A percentile compares a stretch with the other conserved stretches of the same genome.
phyloP scores from a whole-genome alignment of 64 coral and sea anemone genomes.

The Astreopora myriophthalma region DNA sequence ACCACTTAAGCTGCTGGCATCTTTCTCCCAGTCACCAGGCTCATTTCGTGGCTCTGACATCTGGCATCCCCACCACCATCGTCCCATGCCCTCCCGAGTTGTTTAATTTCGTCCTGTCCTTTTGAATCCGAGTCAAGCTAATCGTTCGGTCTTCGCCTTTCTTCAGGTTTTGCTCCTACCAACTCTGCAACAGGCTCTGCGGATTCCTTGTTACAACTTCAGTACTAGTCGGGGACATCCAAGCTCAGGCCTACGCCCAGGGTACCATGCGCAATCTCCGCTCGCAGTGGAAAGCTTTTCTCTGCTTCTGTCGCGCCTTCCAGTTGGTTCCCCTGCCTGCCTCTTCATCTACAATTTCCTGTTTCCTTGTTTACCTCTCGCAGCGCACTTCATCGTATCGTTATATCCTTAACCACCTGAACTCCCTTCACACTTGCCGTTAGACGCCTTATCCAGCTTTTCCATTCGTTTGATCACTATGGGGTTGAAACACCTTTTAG shows the following conservation, averaged over 20 bases:
- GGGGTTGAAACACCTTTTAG: not conserved
- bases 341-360: not conserved
- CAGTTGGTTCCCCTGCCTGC: not conserved
- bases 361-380: not conserved
- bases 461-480: not conserved
- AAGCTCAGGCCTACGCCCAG: conserved; percentile 12
- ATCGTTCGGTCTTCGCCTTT: not conserved
- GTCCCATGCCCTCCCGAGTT: not conserved
- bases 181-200: not conserved
- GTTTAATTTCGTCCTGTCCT: conserved; percentile 39
- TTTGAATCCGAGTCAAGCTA: not conserved
- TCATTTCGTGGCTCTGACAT: conserved; percentile 9
- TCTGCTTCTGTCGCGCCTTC: not conserved
- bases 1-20: conserved; percentile 32
- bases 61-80: not conserved
- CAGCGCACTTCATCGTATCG: not conserved
- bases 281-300: not conserved
- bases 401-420: not conserved
- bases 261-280: conserved; percentile 8
- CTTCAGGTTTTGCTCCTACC: not conserved
- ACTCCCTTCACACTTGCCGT: not conserved
- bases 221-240: not conserved
- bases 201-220: not conserved
- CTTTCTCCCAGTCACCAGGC: not conserved
- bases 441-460: not conserved